phyloP scores from a whole-genome alignment of 2,888 invertebrate genomes.

The Lochmaea crataegi region DNA sequence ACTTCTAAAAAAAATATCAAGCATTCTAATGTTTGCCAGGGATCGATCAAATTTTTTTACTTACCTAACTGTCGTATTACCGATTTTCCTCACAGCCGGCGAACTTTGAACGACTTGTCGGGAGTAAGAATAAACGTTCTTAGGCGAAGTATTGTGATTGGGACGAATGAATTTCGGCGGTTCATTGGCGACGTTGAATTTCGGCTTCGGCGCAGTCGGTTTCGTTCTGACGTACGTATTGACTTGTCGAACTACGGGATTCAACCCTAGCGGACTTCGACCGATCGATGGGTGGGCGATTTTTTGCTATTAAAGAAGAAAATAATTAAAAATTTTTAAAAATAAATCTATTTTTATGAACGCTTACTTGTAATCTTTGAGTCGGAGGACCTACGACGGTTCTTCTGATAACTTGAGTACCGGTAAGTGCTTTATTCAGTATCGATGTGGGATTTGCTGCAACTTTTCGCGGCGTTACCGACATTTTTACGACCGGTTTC shows the following conservation, averaged over 20 bases:
- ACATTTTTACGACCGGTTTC: slow-evolving; percentile 34
- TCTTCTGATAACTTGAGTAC: slow-evolving; percentile 59
- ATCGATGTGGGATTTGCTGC: slow-evolving; percentile 60
- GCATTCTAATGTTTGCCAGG: not conserved
- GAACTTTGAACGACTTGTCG: slow-evolving; percentile 27
- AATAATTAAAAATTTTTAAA: not conserved
- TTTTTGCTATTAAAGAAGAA: slow-evolving; percentile 40
- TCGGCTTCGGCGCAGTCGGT: slow-evolving; percentile 48
- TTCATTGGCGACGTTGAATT: slow-evolving; percentile 20
- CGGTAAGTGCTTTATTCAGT: slow-evolving; percentile 60
- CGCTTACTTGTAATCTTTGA: slow-evolving; percentile 30
- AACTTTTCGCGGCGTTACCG: slow-evolving; percentile 47
- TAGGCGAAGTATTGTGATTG: slow-evolving; percentile 40
- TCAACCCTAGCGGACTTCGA: slow-evolving; percentile 40
- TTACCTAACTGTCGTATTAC: slow-evolving; percentile 52
- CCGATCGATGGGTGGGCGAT: slow-evolving; percentile 49
- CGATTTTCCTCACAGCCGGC: slow-evolving; percentile 52
- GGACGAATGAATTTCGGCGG: slow-evolving; percentile 37
- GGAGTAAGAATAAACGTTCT: slow-evolving; percentile 46
- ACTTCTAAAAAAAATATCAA: slow-evolving; percentile 9
- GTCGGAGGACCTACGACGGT: slow-evolving; percentile 48
- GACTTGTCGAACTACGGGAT: slow-evolving; percentile 37
- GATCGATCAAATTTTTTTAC: not conserved
- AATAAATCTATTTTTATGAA: not conserved
- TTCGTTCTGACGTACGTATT: slow-evolving; percentile 41